phyloP scores from a whole-genome alignment of 2,113 vertebrate genomes.

The Felis chaus region DNA sequence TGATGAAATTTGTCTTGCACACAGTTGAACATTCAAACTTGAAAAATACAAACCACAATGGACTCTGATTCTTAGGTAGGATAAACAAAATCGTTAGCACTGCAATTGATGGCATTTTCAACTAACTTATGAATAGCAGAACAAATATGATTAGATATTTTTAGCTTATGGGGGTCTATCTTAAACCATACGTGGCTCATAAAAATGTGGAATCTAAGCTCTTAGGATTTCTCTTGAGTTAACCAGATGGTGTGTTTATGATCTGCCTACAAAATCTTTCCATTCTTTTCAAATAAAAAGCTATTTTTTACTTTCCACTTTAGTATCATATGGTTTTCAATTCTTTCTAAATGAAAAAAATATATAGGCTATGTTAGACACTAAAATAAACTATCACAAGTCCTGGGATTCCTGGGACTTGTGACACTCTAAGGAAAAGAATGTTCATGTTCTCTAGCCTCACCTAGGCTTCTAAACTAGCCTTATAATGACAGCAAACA shows the following conservation, averaged over 20 bases:
- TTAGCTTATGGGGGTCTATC: conserved; percentile 50
- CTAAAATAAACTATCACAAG: conserved; percentile 43
- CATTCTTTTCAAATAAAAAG: conserved; percentile 63
- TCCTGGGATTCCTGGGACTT: not conserved
- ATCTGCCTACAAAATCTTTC: conserved; percentile 65
- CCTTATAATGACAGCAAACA: not conserved
- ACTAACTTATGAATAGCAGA: conserved; percentile 37
- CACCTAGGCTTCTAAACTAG: not conserved
- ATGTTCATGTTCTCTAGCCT: not conserved
- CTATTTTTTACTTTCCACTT: conserved; percentile 62
- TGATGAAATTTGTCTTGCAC: conserved; percentile 9
- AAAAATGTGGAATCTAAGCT: conserved; percentile 62
- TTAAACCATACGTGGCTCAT: conserved; percentile 54
- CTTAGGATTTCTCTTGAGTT: conserved; percentile 57
- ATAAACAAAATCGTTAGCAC: not conserved
- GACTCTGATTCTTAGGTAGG: conserved; percentile 11
- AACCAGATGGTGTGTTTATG: conserved; percentile 66
- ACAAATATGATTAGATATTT: conserved; percentile 57
- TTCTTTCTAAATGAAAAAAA: conserved; percentile 49
- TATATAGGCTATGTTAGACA: conserved; percentile 8
- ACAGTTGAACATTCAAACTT: not conserved
- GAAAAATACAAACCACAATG: not conserved
- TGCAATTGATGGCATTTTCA: conserved; percentile 35
- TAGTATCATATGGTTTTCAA: conserved; percentile 59
- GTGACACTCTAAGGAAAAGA: conserved; percentile 1